These are phyloP conservation scores for Pipistrellus nathusii DNA, from an alignment of 2,797 vertebrate species.

Conservation along the genomic window DNA sequence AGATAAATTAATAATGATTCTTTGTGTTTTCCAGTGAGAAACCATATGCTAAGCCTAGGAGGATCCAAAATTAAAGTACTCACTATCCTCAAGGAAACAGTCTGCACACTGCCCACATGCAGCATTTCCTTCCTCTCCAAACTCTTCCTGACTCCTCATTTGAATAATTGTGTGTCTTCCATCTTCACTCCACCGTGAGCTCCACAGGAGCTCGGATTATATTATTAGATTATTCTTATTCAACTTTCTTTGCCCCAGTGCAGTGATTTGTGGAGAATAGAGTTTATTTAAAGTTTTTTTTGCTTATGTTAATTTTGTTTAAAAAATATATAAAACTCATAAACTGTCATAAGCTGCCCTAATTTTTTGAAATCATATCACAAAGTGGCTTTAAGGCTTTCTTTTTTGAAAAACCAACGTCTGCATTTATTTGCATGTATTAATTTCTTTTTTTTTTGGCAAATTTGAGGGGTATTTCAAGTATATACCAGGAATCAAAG, in stretches of 20 bases:
- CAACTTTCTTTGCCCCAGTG: not conserved
- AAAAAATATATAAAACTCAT: conserved; percentile 23
- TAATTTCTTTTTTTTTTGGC: not conserved
- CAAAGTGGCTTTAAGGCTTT: not conserved
- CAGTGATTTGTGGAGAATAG: not conserved
- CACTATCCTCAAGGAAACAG: not conserved
- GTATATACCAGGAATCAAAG: conserved; percentile 36
- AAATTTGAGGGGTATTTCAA: not conserved
- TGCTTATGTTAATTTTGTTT: conserved; percentile 35
- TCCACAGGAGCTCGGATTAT: not conserved
- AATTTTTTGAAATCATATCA: conserved; percentile 43
- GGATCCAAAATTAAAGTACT: not conserved
- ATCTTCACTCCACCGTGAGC: not conserved
- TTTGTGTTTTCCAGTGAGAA: conserved; percentile 19
- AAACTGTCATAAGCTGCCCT: not conserved
- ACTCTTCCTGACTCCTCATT: not conserved
- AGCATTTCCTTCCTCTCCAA: not conserved
- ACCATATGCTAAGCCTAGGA: not conserved
- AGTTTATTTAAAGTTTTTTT: conserved; percentile 15
- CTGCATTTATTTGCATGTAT: conserved; percentile 8
- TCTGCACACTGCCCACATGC: not conserved
- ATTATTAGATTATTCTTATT: not conserved
- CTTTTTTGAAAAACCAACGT: conserved; percentile 20
- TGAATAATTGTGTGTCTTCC: not conserved
- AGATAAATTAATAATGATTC: conserved; percentile 29